These are phyloP conservation scores for Willisornis vidua DNA, from an alignment of 2,113 vertebrate species.

Conservation along the genomic window DNA sequence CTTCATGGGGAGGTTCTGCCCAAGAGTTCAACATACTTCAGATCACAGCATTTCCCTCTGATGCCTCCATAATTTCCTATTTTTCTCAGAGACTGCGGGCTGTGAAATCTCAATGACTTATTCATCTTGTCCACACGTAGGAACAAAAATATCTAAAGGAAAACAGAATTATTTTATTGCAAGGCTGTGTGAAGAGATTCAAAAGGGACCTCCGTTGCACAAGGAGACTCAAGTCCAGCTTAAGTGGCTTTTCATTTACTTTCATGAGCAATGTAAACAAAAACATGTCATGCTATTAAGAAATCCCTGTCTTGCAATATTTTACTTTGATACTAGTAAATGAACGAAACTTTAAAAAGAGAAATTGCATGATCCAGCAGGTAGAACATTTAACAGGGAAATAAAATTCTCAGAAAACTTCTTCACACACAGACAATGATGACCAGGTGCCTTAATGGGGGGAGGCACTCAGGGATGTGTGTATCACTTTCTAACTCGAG, in stretches of 20 bases:
- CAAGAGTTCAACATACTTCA: background rate
- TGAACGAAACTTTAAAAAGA: background rate
- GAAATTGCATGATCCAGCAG: background rate
- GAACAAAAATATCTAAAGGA: background rate
- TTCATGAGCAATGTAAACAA: background rate
- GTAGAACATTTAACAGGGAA: background rate
- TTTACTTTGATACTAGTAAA: background rate
- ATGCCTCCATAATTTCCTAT: background rate
- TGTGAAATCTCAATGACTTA: background rate
- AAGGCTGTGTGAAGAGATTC: background rate
- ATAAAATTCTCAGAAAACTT: background rate
- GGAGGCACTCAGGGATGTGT: background rate
- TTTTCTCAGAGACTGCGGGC: background rate
- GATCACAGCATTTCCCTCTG: accelerated
- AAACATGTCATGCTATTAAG: background rate
- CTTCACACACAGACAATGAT: background rate
- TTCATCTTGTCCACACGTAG: background rate
- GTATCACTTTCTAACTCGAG: no score
- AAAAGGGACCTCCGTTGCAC: background rate
- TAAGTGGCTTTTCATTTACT: background rate
- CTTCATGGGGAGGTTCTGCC: background rate
- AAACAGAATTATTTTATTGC: background rate
- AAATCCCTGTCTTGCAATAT: accelerated
- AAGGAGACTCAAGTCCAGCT: background rate
- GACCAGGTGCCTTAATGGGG: background rate